These are phyloP conservation scores for Eurytoma californica DNA, from an alignment of 2,888 invertebrate species.

Conservation along the genomic window DNA sequence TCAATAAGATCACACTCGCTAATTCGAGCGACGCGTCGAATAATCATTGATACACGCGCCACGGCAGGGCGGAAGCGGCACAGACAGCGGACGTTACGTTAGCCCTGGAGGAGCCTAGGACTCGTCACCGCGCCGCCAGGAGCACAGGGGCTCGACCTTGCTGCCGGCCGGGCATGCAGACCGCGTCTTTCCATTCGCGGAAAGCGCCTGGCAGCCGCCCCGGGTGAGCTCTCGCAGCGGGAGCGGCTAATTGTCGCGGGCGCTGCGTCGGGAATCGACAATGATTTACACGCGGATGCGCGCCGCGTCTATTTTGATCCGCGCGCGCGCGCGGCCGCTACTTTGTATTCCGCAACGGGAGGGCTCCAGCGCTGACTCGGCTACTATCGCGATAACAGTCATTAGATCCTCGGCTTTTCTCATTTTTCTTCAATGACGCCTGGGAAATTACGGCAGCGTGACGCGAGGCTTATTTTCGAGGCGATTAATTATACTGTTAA, in stretches of 20 bases:
- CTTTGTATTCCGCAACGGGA: constrained; percentile 33
- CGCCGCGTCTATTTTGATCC: constrained; percentile 40
- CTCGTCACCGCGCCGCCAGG: background rate
- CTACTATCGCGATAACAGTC: constrained; percentile 29
- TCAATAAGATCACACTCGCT: too few species aligned
- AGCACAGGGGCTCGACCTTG: constrained; percentile 64
- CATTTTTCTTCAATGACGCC: background rate
- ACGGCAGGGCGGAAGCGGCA: constrained; percentile 64
- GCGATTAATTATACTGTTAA: background rate
- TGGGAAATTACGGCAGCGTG: background rate
- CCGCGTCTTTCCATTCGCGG: constrained; percentile 67
- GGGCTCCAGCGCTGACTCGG: constrained; percentile 1
- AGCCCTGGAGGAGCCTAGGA: background rate
- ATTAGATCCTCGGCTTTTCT: constrained; percentile 28
- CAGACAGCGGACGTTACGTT: constrained; percentile 66
- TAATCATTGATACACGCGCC: background rate
- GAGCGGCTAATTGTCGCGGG: constrained; percentile 47
- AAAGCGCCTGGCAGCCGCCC: constrained; percentile 59
- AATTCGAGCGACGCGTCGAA: background rate
- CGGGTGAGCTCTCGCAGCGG: background rate
- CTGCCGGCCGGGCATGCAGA: constrained; percentile 64
- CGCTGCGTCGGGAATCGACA: constrained; percentile 42
- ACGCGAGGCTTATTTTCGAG: background rate
- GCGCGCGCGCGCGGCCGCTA: background rate
- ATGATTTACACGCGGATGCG: constrained; percentile 44